A percentile compares a stretch with the other conserved stretches of the same genome.
Conservation (phyloP, 2,888 invertebrate species). For the Callimorpha dominula region DNA sequence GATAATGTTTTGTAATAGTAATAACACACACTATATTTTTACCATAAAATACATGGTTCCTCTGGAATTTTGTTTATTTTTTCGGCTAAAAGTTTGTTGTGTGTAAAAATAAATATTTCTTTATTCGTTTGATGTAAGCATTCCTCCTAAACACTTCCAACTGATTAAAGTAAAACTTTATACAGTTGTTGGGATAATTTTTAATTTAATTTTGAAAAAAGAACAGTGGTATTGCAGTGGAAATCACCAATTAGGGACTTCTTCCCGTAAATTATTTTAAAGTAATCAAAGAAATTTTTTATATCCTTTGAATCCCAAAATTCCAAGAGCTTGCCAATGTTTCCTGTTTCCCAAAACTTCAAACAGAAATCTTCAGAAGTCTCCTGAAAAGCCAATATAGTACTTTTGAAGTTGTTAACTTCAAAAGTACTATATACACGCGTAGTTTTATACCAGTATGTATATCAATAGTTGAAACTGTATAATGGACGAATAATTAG, state of each 20-base stretch:
- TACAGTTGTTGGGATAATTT: neutral
- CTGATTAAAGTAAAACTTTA: neutral
- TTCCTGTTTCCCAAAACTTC: neutral
- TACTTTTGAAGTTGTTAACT: too few relatives aligned
- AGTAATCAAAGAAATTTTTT: too few relatives aligned
- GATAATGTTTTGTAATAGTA: neutral
- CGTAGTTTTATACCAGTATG: neutral
- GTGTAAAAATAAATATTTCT: neutral
- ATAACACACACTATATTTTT: neutral
- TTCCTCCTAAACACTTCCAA: neutral
- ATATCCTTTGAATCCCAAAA: too few relatives aligned
- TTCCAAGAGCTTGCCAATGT: neutral
- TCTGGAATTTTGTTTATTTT: too few relatives aligned
- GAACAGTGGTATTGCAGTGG: neutral
- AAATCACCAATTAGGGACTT: neutral
- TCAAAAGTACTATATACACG: too few relatives aligned
- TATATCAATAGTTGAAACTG: neutral
- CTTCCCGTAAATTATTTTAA: neutral
- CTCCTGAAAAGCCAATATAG: neutral
- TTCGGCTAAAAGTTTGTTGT: neutral
- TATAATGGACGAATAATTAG: conserved; percentile 41
- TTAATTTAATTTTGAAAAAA: neutral
- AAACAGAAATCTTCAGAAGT: neutral
- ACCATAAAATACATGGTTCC: neutral
- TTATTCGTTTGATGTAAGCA: neutral